Evolutionary conservation across 2,113 vertebrate genomes (phyloP).

Genomic region (Tricholaema leucomelas): DNA sequence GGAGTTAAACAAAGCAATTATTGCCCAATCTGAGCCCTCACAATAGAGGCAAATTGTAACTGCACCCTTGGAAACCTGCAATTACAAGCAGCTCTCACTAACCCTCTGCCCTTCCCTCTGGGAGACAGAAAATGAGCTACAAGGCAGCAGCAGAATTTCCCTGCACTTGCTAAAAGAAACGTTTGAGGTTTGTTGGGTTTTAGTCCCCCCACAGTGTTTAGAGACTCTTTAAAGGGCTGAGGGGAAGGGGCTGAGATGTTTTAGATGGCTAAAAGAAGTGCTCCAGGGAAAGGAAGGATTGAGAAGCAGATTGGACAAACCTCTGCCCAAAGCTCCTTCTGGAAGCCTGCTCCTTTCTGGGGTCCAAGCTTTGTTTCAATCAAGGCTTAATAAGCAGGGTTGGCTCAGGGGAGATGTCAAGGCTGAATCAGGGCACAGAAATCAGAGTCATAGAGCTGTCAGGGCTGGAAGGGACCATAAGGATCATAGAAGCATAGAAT

Average conservation of each 20-base stretch:
- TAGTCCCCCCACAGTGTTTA: neutral
- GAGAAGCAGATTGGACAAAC: neutral
- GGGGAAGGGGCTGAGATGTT: neutral
- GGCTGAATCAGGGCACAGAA: neutral
- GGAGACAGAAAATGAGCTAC: neutral
- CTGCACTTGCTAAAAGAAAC: neutral
- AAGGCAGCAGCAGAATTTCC: neutral
- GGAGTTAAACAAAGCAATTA: slow-evolving; percentile 1
- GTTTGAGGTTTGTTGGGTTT: neutral
- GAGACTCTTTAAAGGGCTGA: neutral
- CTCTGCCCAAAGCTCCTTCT: neutral
- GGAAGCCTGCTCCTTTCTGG: neutral
- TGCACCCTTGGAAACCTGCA: slow-evolving; percentile 7
- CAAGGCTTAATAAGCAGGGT: neutral
- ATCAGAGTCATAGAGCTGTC: no score
- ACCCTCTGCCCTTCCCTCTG: neutral
- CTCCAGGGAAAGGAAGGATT: neutral
- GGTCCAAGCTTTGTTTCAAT: neutral
- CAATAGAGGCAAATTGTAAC: slow-evolving; percentile 37
- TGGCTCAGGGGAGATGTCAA: neutral
- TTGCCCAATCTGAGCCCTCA: slow-evolving; percentile 7
- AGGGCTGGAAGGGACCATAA: no score
- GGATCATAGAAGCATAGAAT: no score
- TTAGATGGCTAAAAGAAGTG: neutral
- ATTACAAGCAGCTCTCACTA: slow-evolving; percentile 2